phyloP scores from a whole-genome alignment of 2,113 vertebrate species.

The Myiopsitta monachus region DNA sequence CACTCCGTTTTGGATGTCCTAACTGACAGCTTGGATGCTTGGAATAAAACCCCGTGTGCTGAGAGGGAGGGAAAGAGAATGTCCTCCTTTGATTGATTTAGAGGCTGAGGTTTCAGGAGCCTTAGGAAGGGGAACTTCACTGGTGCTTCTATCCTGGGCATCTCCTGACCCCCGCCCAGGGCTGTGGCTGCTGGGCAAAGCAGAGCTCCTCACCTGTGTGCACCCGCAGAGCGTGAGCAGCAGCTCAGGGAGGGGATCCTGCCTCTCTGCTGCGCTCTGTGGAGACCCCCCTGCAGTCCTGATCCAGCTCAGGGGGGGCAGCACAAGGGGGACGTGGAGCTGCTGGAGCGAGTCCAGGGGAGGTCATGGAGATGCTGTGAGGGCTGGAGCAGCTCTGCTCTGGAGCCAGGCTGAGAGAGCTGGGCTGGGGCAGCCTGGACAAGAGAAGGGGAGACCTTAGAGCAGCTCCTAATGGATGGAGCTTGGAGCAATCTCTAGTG shows the following conservation, averaged over 20 bases:
- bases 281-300: background rate
- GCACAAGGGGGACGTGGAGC: background rate
- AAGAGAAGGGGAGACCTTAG: background rate
- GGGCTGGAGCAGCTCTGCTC: too few species aligned
- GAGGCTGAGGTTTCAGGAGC: background rate
- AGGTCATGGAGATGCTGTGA: background rate
- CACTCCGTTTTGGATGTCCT: background rate
- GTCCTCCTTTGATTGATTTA: background rate
- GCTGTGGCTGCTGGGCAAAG: background rate
- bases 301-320: background rate
- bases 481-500: background rate
- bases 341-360: rapidly evolving
- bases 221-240: background rate
- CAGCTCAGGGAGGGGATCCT: background rate
- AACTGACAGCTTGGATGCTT: background rate
- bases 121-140: background rate
- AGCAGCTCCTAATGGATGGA: background rate
- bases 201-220: background rate
- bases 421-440: background rate
- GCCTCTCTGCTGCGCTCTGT: background rate
- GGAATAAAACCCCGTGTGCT: background rate
- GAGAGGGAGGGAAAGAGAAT: background rate
- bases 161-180: rapidly evolving
- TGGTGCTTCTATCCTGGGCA: background rate
- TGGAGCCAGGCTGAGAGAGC: too few species aligned